phyloP scores from a whole-genome alignment of 2,888 invertebrate genomes.

The Noctua pronuba region DNA sequence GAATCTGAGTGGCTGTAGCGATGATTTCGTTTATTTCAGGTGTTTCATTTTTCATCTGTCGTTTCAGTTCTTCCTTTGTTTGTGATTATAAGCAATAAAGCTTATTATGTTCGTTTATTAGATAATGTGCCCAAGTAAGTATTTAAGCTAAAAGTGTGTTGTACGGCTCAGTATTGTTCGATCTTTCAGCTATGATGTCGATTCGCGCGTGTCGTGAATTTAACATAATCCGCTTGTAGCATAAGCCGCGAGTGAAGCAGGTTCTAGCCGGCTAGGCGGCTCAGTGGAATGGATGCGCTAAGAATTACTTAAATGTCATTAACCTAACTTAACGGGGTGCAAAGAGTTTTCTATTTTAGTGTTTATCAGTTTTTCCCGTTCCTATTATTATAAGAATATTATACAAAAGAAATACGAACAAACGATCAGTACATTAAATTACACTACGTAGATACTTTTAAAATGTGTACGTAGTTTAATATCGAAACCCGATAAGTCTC shows the following conservation, averaged over 20 bases:
- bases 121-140: neutral
- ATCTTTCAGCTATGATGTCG: conserved; percentile 61
- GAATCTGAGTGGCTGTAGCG: conserved; percentile 28
- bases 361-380: neutral
- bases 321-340: neutral
- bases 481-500: neutral
- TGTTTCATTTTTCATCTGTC: neutral
- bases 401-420: neutral
- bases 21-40: conserved; percentile 24
- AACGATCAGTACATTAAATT: neutral
- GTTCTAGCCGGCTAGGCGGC: conserved; percentile 14
- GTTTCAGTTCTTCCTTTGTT: neutral
- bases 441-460: neutral
- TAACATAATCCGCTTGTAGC: conserved; percentile 73
- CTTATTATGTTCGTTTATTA: neutral
- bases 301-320: conserved; percentile 36
- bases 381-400: neutral
- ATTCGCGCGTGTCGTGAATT: conserved; percentile 66
- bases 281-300: conserved; percentile 36
- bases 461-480: neutral
- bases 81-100: neutral
- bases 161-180: conserved; percentile 55
- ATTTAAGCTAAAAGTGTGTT: neutral
- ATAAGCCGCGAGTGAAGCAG: conserved; percentile 58
- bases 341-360: neutral